Evolutionary conservation across 2,113 vertebrate species (phyloP).

Genomic region (Scatophagus argus): DNA sequence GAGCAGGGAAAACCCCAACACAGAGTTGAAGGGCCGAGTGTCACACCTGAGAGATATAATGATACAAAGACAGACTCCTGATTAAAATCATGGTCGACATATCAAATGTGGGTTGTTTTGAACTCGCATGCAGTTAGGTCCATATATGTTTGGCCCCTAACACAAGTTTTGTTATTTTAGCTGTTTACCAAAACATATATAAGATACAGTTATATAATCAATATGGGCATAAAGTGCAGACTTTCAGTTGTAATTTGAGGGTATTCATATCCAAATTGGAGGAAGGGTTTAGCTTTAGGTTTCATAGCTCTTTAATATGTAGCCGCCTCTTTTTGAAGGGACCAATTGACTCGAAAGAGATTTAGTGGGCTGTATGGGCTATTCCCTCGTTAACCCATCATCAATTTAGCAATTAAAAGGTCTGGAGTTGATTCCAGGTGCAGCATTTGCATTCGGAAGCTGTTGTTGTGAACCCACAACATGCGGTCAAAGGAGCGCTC

Average conservation of each 20-base stretch:
- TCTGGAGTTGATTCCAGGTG: too few species aligned
- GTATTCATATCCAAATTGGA: background rate
- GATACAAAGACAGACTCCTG: background rate
- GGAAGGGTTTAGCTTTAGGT: background rate
- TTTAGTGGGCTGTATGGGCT: background rate
- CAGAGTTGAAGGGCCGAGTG: slow-evolving; percentile 22
- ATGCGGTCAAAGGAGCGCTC: too few species aligned
- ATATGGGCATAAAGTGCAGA: too few species aligned
- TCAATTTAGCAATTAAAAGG: too few species aligned
- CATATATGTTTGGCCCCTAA: too few species aligned
- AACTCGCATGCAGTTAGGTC: too few species aligned
- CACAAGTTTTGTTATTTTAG: too few species aligned
- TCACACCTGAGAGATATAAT: slow-evolving; percentile 54
- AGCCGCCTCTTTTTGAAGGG: background rate
- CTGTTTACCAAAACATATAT: too few species aligned
- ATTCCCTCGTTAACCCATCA: background rate
- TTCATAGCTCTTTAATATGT: background rate
- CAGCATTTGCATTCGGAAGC: too few species aligned
- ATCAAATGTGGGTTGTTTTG: background rate
- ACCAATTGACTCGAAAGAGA: background rate
- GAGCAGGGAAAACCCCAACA: slow-evolving; percentile 56
- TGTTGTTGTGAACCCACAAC: too few species aligned
- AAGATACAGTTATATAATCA: too few species aligned
- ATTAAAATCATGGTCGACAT: background rate
- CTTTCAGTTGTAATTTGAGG: too few species aligned